These are phyloP conservation scores for Lasiommata megera DNA, from an alignment of 2,888 invertebrate species.

Conservation along the genomic window DNA sequence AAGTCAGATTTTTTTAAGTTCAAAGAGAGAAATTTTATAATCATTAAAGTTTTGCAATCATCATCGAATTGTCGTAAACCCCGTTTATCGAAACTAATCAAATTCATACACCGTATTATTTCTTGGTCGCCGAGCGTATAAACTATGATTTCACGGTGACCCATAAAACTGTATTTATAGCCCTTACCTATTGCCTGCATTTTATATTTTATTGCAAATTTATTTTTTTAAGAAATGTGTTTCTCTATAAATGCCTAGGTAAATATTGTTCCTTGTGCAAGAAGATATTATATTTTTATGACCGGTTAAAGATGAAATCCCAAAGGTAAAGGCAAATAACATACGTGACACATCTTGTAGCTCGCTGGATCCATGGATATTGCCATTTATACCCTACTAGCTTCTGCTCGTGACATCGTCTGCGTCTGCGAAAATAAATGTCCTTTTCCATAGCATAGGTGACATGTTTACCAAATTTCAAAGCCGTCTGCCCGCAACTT, in stretches of 20 bases:
- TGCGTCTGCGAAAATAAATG: too few species aligned
- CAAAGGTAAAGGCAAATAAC: too few species aligned
- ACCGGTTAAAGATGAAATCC: too few species aligned
- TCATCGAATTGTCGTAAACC: slow-evolving; percentile 31
- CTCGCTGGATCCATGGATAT: too few species aligned
- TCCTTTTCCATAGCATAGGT: too few species aligned
- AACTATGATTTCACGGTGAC: slow-evolving; percentile 46
- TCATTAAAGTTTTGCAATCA: slow-evolving; percentile 7
- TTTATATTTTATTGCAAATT: slow-evolving; percentile 25
- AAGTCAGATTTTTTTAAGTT: too few species aligned
- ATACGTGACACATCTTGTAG: too few species aligned
- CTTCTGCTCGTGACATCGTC: too few species aligned
- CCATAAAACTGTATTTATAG: slow-evolving; percentile 42
- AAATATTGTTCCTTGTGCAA: not conserved
- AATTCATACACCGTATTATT: slow-evolving; percentile 53
- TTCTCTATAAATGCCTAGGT: not conserved
- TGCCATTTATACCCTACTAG: not conserved
- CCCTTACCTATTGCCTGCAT: slow-evolving; percentile 18
- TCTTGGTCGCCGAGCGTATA: slow-evolving; percentile 40
- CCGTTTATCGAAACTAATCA: slow-evolving; percentile 50
- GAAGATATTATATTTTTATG: too few species aligned
- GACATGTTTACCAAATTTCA: too few species aligned
- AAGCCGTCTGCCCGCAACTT: too few species aligned
- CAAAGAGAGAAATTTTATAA: slow-evolving; percentile 1
- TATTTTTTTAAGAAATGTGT: slow-evolving; percentile 23